phyloP scores from a whole-genome alignment of 2,888 invertebrate species.

The Synanthedon myopaeformis region DNA sequence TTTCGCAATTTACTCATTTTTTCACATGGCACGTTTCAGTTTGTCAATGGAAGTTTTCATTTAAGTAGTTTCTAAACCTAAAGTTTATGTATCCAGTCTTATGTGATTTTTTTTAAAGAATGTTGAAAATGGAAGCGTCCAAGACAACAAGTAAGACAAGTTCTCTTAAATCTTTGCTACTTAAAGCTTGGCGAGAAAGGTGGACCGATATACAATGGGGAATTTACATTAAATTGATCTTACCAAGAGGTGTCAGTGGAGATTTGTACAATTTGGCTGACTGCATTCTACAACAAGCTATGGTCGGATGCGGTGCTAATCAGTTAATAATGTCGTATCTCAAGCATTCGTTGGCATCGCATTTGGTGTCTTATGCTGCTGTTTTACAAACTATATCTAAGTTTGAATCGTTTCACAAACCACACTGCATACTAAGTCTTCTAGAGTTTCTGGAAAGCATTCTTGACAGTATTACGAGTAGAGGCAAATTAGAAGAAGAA shows the following conservation, averaged over 20 bases:
- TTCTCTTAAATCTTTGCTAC: slow-evolving; percentile 80
- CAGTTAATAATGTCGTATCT: slow-evolving; percentile 91
- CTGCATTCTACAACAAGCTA: slow-evolving; percentile 92
- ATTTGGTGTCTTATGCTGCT: slow-evolving; percentile 91
- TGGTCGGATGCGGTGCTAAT: slow-evolving; percentile 94
- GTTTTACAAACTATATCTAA: slow-evolving; percentile 89
- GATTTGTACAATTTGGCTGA: slow-evolving; percentile 94
- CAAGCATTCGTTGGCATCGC: slow-evolving; percentile 90
- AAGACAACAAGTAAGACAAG: slow-evolving; percentile 88
- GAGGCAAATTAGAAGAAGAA: slow-evolving; percentile 90
- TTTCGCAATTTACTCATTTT: no score
- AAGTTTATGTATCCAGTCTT: no score
- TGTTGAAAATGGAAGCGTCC: slow-evolving; percentile 75
- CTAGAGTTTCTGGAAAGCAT: slow-evolving; percentile 86
- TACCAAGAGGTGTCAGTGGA: slow-evolving; percentile 91
- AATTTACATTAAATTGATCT: slow-evolving; percentile 92
- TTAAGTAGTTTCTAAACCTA: no score
- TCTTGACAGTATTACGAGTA: slow-evolving; percentile 72
- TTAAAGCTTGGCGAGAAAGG: slow-evolving; percentile 93
- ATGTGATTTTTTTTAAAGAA: not conserved
- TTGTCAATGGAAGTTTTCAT: no score
- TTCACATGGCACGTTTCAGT: no score
- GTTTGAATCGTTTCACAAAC: slow-evolving; percentile 88
- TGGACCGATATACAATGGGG: slow-evolving; percentile 98
- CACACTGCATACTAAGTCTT: slow-evolving; percentile 88